phyloP scores from a whole-genome alignment of 2,113 vertebrate genomes.

The Smithornis capensis region DNA sequence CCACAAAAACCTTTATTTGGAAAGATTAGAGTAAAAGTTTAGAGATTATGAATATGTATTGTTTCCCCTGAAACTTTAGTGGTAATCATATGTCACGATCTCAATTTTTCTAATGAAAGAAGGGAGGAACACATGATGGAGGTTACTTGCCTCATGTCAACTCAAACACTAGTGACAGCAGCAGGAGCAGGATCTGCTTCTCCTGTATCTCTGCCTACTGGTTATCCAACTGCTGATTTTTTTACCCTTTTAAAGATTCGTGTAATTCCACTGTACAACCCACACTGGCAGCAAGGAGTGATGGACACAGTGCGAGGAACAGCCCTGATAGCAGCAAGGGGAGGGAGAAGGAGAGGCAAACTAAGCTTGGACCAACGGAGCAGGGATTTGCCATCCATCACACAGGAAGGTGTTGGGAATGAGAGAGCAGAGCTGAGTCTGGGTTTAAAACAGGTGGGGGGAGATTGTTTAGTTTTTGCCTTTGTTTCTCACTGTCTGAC shows the following conservation, averaged over 20 bases:
- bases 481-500: neutral
- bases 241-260: neutral
- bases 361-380: accelerated
- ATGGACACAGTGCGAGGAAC: neutral
- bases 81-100: neutral
- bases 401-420: accelerated
- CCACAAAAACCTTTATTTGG: neutral
- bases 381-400: accelerated
- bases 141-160: neutral
- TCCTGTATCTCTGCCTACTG: neutral
- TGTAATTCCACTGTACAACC: neutral
- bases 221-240: neutral
- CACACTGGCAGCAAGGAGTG: accelerated
- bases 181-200: neutral
- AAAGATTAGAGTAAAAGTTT: neutral
- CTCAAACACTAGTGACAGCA: neutral
- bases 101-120: neutral
- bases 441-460: accelerated
- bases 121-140: neutral
- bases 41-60: neutral
- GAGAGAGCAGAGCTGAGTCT: neutral
- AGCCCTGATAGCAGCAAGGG: neutral
- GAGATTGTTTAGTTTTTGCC: neutral
- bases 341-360: neutral
- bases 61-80: neutral